Conservation (phyloP, 2,113 vertebrate species). For the Megalops atlanticus region DNA sequence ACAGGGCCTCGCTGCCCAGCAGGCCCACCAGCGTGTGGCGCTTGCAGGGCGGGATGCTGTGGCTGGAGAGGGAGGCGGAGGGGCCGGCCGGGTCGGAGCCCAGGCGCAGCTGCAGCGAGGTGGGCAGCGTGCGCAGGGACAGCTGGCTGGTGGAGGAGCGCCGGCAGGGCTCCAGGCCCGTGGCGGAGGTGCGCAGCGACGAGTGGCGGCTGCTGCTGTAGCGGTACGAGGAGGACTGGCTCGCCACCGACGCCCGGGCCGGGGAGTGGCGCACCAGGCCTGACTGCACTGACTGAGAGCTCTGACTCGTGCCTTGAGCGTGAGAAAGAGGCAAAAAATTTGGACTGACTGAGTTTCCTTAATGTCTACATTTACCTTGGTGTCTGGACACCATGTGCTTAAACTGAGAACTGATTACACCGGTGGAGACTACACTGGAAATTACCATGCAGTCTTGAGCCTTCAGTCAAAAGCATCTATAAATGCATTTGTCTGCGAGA, state of each 20-base stretch:
- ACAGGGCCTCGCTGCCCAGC: conserved; percentile 82
- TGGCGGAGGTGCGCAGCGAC: conserved; percentile 87
- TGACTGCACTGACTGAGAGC: conserved; percentile 91
- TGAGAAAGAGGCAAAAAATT: not conserved
- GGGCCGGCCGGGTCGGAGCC: conserved; percentile 81
- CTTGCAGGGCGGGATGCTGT: conserved; percentile 97
- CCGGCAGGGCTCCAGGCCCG: conserved; percentile 90
- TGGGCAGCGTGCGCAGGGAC: conserved; percentile 90
- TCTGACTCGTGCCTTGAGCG: conserved; percentile 89
- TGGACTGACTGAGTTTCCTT: not conserved
- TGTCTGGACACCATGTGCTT: too few species aligned
- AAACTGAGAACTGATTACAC: too few species aligned
- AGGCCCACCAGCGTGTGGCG: conserved; percentile 90
- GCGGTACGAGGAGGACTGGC: conserved; percentile 94
- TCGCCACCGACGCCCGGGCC: conserved; percentile 90
- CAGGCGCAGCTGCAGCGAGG: conserved; percentile 92
- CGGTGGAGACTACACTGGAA: too few species aligned
- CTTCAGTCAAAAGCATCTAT: not conserved
- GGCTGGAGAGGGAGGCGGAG: conserved; percentile 91
- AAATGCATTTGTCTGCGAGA: not conserved
- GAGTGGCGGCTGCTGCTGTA: conserved; percentile 94
- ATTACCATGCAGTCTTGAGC: too few species aligned
- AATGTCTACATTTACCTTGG: not conserved
- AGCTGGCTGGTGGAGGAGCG: conserved; percentile 97
- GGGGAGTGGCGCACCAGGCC: conserved; percentile 92